Percentiles rank a stretch among this genome's conserved stretches.
phyloP scores from a whole-genome alignment of 2,888 invertebrate species.

The Drosophila falleni region DNA sequence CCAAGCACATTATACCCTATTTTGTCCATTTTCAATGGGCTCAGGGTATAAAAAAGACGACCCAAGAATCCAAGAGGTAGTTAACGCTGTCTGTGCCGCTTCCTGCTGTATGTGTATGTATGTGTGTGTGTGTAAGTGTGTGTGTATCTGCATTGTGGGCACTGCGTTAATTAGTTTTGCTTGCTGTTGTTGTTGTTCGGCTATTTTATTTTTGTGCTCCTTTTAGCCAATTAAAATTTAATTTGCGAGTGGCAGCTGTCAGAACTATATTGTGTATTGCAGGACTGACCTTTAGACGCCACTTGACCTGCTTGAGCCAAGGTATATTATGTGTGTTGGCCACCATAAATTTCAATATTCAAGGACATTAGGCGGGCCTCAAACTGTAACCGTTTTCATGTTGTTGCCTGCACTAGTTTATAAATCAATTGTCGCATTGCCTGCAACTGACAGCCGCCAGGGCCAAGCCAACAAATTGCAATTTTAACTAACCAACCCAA shows the following conservation, averaged over 20 bases:
- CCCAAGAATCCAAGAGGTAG: conserved; percentile 36
- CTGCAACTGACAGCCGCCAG: conserved; percentile 62
- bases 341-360: conserved; percentile 66
- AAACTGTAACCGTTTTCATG: conserved; percentile 9
- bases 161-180: conserved; percentile 70
- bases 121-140: background rate
- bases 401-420: conserved; percentile 47
- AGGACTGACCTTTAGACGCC: conserved; percentile 64
- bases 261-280: conserved; percentile 33
- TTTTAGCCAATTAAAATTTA: conserved; percentile 59
- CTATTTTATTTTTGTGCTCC: conserved; percentile 13
- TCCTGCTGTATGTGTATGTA: conserved; percentile 17
- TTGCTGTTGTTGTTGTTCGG: conserved; percentile 24
- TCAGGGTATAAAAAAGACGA: background rate
- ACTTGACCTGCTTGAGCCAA: conserved; percentile 71
- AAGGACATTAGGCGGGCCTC: conserved; percentile 56
- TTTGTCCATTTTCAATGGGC: no score
- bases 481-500: conserved; percentile 46
- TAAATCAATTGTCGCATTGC: conserved; percentile 75
- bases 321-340: conserved; percentile 56
- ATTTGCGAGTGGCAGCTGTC: conserved; percentile 53
- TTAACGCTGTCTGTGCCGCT: conserved; percentile 29
- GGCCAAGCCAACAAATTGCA: conserved; percentile 58
- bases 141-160: conserved; percentile 36
- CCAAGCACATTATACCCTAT: no score